Evolutionary conservation across 2,113 vertebrate species (phyloP), one percentile per base, ranked within the genome.

Genomic region (Erythrocercus mccallii): DNA sequence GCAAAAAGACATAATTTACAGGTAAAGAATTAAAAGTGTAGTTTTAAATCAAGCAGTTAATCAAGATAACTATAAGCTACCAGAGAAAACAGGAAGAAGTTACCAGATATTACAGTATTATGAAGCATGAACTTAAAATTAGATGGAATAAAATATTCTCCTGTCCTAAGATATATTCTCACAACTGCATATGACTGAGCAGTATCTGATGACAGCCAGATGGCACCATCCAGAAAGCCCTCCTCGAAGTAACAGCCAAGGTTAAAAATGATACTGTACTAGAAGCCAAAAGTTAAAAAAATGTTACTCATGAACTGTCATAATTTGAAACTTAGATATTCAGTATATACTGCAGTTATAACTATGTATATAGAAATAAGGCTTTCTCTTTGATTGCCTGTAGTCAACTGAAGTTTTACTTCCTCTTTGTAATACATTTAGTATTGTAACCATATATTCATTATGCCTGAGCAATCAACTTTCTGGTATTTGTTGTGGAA

Each of bases 201-300:
- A 85, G 93, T 65, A 82, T 69, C 57, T 87, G 81, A n/a, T 88
- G 90, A 62, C 76, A 90, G 82, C 65, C 90, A 95, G 93, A 94
- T 94, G 93, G 88, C 81, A 65, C 64, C 48, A 81, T 56, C 68
- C 60, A 94, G 82, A 94, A 91, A 91, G 20, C 54, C 56, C 51
- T 88, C 86, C 64, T 71, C 3, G 3, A 83, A 95, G 65, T 50
- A 86, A 57, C 64, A 88, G 76, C 79, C 82, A 77, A 56, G 68
- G 60, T 96, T 96, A 96, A 96, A 97, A 95, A 95, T 73, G 78
- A 47, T 64, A 68, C 44, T 81, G 54, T 14, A 78, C 18, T 74
- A 68, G 64, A 92, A 93, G 56, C 56, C 69, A 81, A 50, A 73
- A 62, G 51, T 74, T 76, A 14, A 64, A 70, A 88, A 73, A 28